Evolutionary conservation across 2,888 invertebrate genomes (phyloP), one percentile per base, ranked within the genome.

Genomic region (Pheosia tremula): DNA sequence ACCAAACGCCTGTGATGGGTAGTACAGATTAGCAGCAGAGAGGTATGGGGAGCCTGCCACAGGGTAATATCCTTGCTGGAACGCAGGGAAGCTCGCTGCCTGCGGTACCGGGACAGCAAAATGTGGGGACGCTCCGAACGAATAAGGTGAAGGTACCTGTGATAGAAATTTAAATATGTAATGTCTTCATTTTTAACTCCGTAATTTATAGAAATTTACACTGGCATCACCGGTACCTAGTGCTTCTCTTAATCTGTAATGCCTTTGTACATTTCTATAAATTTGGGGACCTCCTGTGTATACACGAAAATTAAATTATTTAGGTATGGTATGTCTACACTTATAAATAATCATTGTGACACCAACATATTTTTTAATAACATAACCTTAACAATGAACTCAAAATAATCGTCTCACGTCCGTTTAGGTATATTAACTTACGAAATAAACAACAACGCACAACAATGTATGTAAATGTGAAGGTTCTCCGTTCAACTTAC

Each of bases 91-190:
- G 3, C 78, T 75, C 56, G 68, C 79, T 7, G 83, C 62, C 38
- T 86, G 85, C 2, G 87, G 86, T 7, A 86, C 63, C 63, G 87
- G 86, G 61, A 85, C 89, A 3, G 84, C 77, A 7, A 83, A 73
- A 59, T 90, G 89, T 5, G 88, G 89, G 9, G 80, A 85, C 45
- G 84, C 72, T 56, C 81, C 83, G 37, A 86, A 67, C 3, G 84
- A 71, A 61, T 84, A 84, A 7, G 84, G 68, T 5, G 82, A 66
- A 13, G 91, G 90, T 45, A 90, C 61, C 91, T 92, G 82, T 37
- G 82, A 83, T 70, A 13, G 64, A 69, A 64, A 67, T 61, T 6
- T 38, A 57, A 50, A 0, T 41, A 7, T 41, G 41, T 8, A 41
- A 7, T 5, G 6, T 7, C 8, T 41, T 41, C 41, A 24, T 24